phyloP scores from a whole-genome alignment of 2,113 vertebrate species.

The Odontophorus gujanensis region DNA sequence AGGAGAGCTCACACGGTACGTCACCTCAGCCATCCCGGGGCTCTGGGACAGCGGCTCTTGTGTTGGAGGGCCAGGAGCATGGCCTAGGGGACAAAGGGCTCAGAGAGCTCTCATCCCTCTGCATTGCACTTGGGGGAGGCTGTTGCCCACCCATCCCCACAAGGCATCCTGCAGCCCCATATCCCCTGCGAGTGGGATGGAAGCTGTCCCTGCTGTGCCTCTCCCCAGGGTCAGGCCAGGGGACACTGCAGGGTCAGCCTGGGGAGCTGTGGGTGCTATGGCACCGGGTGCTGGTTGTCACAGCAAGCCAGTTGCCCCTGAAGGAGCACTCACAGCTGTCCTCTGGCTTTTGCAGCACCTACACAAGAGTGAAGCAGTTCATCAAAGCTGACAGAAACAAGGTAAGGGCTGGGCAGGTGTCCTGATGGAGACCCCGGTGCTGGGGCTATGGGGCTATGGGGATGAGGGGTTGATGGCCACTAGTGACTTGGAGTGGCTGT shows the following conservation, averaged over 20 bases:
- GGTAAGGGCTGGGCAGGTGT: slow-evolving; percentile 59
- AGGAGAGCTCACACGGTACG: slow-evolving; percentile 76
- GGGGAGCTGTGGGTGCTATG: not conserved
- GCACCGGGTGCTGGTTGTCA: not conserved
- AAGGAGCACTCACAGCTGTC: not conserved
- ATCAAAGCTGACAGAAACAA: slow-evolving; percentile 83
- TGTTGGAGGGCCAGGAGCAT: not conserved
- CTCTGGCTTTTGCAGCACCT: slow-evolving; percentile 76
- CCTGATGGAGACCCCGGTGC: not conserved
- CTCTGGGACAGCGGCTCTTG: not conserved
- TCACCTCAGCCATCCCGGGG: not conserved
- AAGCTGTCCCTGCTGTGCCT: not conserved
- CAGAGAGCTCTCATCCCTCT: not conserved
- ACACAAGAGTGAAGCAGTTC: slow-evolving; percentile 78
- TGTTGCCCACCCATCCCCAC: fast-evolving
- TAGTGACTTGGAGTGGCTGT: not conserved
- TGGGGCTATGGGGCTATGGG: not conserved
- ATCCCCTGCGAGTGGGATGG: not conserved
- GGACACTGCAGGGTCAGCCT: not conserved
- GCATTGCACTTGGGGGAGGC: not conserved
- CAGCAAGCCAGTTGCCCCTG: not conserved
- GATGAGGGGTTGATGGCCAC: not conserved
- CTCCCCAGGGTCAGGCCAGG: not conserved
- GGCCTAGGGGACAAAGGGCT: fast-evolving
- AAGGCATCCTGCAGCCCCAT: too few species aligned